Conservation (phyloP, 1,140 invertebrate species). For the Brachionus rotundiformis region DNA sequence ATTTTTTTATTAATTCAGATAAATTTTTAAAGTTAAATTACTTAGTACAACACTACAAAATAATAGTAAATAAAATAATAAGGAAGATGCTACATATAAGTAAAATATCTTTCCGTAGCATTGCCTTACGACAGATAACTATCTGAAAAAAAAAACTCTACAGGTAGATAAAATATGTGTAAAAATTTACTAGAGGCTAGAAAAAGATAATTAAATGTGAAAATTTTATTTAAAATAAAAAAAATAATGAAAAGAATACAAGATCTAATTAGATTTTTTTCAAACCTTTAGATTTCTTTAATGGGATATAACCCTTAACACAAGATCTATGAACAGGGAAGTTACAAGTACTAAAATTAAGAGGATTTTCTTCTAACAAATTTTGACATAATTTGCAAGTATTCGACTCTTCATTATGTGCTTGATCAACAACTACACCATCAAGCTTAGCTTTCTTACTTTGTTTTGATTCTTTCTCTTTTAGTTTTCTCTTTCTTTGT, state of each 20-base stretch:
- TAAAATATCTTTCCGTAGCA: too few relatives aligned
- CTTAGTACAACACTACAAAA: too few relatives aligned
- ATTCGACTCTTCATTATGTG: neutral
- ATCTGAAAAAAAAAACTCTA: too few relatives aligned
- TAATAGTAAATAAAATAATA: too few relatives aligned
- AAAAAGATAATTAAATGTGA: neutral
- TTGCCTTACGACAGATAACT: too few relatives aligned
- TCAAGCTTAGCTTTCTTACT: neutral
- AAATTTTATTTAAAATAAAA: neutral
- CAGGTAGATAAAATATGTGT: too few relatives aligned
- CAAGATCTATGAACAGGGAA: too few relatives aligned
- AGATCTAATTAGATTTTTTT: neutral
- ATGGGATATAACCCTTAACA: neutral
- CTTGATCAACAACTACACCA: neutral
- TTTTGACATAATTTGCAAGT: neutral
- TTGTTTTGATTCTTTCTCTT: constrained; percentile 4
- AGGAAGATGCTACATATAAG: too few relatives aligned
- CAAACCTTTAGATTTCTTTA: neutral
- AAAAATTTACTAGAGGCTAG: neutral
- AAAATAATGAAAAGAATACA: neutral
- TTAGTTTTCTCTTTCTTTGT: constrained; percentile 20
- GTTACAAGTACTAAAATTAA: neutral
- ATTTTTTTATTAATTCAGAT: too few relatives aligned
- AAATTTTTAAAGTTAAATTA: too few relatives aligned
- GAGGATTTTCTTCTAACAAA: neutral